phyloP scores from a whole-genome alignment of 1,140 invertebrate genomes.

The Drosophila bipectinata region DNA sequence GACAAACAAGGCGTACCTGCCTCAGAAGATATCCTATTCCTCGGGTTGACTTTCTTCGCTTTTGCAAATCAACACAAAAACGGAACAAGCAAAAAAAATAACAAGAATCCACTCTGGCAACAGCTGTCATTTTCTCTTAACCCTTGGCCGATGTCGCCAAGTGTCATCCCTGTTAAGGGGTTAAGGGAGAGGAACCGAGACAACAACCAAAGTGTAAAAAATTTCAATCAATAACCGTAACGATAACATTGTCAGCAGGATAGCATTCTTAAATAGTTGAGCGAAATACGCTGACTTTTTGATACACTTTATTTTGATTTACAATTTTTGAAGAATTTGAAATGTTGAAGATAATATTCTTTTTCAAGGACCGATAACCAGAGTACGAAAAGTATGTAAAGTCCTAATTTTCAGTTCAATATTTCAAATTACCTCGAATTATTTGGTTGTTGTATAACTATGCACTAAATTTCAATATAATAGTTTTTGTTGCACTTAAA shows the following conservation, averaged over 20 bases:
- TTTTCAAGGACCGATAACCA: too few species aligned
- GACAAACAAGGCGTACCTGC: constrained; percentile 21
- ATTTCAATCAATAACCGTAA: constrained; percentile 78
- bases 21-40: constrained; percentile 17
- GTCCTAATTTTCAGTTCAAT: too few species aligned
- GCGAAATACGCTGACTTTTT: background rate
- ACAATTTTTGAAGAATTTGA: too few species aligned
- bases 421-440: background rate
- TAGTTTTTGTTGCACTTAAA: too few species aligned
- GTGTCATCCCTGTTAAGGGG: constrained; percentile 9
- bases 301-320: constrained; percentile 10
- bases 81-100: constrained; percentile 29
- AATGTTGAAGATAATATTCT: too few species aligned
- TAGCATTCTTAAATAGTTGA: constrained; percentile 9
- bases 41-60: background rate
- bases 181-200: constrained; percentile 18
- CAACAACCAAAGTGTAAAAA: constrained; percentile 54
- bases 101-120: constrained; percentile 21
- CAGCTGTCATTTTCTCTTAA: constrained; percentile 50
- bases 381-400: too few species aligned
- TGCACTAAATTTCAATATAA: too few species aligned
- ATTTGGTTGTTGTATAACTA: too few species aligned
- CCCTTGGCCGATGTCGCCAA: constrained; percentile 21
- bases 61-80: constrained; percentile 15
- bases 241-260: constrained; percentile 69